Evolutionary conservation across 2,797 vertebrate genomes (phyloP), one percentile per base, ranked within the genome.

Genomic region (Aulostomus chinensis): DNA sequence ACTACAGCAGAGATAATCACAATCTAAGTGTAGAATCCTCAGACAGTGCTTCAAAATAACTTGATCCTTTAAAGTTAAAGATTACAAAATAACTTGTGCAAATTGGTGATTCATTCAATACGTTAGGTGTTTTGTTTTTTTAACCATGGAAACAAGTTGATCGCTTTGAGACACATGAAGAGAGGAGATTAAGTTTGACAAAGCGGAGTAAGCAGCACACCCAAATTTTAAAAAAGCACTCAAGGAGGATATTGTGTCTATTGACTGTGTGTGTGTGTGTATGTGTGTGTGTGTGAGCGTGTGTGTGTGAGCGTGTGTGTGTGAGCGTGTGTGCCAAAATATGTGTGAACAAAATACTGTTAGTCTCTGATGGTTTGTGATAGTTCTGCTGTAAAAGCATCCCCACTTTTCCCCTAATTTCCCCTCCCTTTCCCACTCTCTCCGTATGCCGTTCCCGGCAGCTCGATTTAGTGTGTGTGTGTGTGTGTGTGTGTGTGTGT

Each of bases 391-490:
- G 52, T 86, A 80, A 83, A 81, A 76, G 69, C 63, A 73, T 73
- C 73, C 61, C 46, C 36, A 52, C 59, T 50, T 61, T 66, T 52
- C 47, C 53, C 58, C 38, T 62, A 36, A 21, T 51, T 58, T 64
- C 67, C 71, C 58, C 77, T 65, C 58, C 56, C 52, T 67, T 75
- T 75, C 67, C 74, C 78, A 72, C 46, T 74, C 73, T 36, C 43
- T 30, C 51, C 45, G 33, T 26, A 20, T 52, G 40, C 65, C 48
- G 11, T 88, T 84, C 80, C 86, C 57, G 76, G 77, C 80, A 86
- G 37, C 55, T 41, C 50, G 53, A 65, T 55, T 73, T 56, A 35
- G 38, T 58, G 37, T 59, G 18, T 56, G 62, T 21, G 2, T 36
- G 47, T 39, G 32, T 39, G 39, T 54, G 57, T 72, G 43, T 40